Evolutionary conservation across 1,140 invertebrate species (phyloP).

Genomic region (Atopsyche davidsoni): DNA sequence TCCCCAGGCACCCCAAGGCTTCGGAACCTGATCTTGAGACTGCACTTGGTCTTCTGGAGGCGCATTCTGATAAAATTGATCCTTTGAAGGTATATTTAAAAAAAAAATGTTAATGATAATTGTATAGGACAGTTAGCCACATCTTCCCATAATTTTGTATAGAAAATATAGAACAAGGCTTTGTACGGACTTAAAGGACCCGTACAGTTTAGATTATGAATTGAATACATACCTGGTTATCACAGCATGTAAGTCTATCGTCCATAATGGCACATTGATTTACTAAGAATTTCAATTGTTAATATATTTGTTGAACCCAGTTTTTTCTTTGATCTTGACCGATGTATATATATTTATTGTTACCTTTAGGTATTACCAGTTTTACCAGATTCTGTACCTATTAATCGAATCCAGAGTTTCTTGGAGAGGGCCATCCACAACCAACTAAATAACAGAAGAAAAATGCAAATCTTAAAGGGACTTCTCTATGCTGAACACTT

Average conservation of each 20-base stretch:
- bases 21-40: slow-evolving; percentile 66
- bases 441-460: slow-evolving; percentile 62
- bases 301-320: too few relatives aligned
- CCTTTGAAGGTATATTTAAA: slow-evolving; percentile 61
- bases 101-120: too few relatives aligned
- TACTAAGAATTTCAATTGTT: too few relatives aligned
- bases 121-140: too few relatives aligned
- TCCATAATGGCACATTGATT: too few relatives aligned
- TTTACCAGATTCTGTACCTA: slow-evolving; percentile 68
- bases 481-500: slow-evolving; percentile 77
- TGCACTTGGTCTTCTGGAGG: slow-evolving; percentile 72
- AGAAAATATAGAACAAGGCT: too few relatives aligned
- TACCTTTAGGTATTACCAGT: slow-evolving; percentile 59
- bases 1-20: slow-evolving; percentile 42
- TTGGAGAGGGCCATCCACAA: slow-evolving; percentile 71
- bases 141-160: too few relatives aligned
- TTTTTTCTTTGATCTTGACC: too few relatives aligned
- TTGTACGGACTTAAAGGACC: too few relatives aligned
- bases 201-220: too few relatives aligned
- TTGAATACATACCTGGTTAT: too few relatives aligned
- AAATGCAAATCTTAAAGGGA: slow-evolving; percentile 72
- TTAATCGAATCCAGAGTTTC: slow-evolving; percentile 69
- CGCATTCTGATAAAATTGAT: slow-evolving; percentile 76
- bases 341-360: slow-evolving; percentile 11
- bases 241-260: too few relatives aligned